Percentiles rank a stretch among this genome's conserved stretches.
Evolutionary conservation across 30 jellyfish, hydroid and myxozoan species (phyloP).

Genomic region (Haliclystus octoradiatus): DNA sequence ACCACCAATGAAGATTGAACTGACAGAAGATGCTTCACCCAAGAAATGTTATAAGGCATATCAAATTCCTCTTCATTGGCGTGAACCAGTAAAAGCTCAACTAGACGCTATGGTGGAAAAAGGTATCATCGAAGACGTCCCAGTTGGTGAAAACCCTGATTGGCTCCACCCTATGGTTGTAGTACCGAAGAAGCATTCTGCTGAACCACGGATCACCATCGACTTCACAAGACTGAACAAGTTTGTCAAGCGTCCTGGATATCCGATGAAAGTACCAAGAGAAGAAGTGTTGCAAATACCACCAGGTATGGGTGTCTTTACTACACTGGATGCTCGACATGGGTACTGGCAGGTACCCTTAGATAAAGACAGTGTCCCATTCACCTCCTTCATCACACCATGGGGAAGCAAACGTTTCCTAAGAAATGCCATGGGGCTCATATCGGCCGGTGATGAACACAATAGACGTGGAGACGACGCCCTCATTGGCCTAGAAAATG

Average conservation of each 20-base stretch:
- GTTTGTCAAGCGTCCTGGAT: neutral
- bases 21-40: too few relatives aligned
- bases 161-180: slow-evolving; percentile 1
- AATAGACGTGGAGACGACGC: neutral
- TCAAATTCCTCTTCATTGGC: neutral
- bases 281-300: neutral
- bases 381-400: neutral
- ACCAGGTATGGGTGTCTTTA: neutral
- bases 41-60: neutral
- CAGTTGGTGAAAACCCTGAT: neutral
- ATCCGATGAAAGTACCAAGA: neutral
- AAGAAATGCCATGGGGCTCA: neutral
- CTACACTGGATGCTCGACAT: neutral
- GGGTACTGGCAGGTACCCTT: neutral
- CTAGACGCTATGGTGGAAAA: neutral
- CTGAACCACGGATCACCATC: neutral
- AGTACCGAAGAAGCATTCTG: neutral
- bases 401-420: neutral
- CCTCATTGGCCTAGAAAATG: neutral
- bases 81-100: neutral
- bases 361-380: too few relatives aligned
- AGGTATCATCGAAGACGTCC: neutral
- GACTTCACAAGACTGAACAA: neutral
- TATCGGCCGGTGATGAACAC: neutral
- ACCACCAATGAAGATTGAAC: too few relatives aligned